Conservation (phyloP, 1,140 invertebrate species). For the Drosophila navojoa region DNA sequence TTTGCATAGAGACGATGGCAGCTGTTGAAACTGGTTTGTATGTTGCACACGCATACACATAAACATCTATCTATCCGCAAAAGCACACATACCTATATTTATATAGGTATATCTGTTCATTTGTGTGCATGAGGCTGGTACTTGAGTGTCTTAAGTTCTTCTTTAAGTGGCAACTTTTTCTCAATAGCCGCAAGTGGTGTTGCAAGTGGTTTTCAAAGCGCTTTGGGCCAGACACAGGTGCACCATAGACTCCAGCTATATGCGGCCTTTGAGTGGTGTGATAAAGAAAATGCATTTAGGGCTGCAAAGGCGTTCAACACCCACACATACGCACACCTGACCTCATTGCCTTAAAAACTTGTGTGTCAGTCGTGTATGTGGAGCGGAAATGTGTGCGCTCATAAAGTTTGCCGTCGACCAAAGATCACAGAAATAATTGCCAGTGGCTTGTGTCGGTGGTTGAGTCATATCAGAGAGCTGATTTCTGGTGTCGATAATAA, state of each 20-base stretch:
- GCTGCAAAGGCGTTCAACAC: constrained; percentile 42
- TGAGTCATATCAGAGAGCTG: constrained; percentile 2
- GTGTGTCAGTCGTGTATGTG: constrained; percentile 44
- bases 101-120: constrained; percentile 53
- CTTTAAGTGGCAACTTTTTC: constrained; percentile 74
- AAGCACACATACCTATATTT: not conserved
- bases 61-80: not conserved
- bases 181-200: constrained; percentile 73
- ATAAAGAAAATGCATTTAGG: constrained; percentile 64
- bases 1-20: constrained; percentile 41
- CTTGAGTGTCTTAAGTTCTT: constrained; percentile 77
- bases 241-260: constrained; percentile 4
- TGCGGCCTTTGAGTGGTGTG: constrained; percentile 33
- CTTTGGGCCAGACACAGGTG: constrained; percentile 34
- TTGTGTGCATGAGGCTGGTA: constrained; percentile 43
- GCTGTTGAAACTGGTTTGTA: constrained; percentile 45
- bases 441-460: constrained; percentile 18
- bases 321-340: constrained; percentile 45
- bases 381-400: constrained; percentile 54
- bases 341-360: constrained; percentile 60
- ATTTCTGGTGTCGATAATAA: not conserved
- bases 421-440: constrained; percentile 38
- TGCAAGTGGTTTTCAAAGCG: constrained; percentile 50
- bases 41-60: constrained; percentile 3
- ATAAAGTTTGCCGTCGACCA: constrained; percentile 15